Conservation (phyloP, 2,888 invertebrate species). For the Escarpia spicata region DNA sequence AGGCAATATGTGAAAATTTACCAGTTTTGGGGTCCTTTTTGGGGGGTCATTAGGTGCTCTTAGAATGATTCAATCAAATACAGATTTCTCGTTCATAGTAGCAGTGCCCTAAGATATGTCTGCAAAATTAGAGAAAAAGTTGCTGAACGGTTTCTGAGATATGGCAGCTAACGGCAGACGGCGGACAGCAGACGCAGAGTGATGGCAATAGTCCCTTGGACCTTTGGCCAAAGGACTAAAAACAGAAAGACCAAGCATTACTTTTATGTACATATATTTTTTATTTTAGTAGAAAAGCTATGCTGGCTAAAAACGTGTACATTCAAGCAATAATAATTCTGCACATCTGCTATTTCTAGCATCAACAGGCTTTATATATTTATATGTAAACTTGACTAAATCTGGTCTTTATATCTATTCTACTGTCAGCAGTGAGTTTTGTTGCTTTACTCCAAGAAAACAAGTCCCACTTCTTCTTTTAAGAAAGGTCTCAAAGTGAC, state of each 20-base stretch:
- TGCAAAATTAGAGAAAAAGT: too few relatives aligned
- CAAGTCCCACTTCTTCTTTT: not conserved
- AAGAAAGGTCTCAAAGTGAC: not conserved
- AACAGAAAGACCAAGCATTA: not conserved
- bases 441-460: not conserved
- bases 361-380: not conserved
- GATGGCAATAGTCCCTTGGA: too few relatives aligned
- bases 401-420: not conserved
- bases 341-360: constrained; percentile 3
- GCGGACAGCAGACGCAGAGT: too few relatives aligned
- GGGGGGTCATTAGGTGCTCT: too few relatives aligned
- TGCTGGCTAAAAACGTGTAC: constrained; percentile 16
- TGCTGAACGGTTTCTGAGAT: too few relatives aligned
- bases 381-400: constrained; percentile 13
- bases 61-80: too few relatives aligned
- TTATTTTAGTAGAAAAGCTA: constrained; percentile 16
- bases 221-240: too few relatives aligned
- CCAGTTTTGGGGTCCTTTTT: too few relatives aligned
- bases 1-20: too few relatives aligned
- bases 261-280: not conserved
- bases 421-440: not conserved
- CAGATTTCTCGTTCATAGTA: too few relatives aligned
- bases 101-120: too few relatives aligned
- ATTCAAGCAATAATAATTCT: constrained; percentile 4
- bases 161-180: too few relatives aligned